phyloP scores from a whole-genome alignment of 2,888 invertebrate genomes.

The Octodonta nipae region DNA sequence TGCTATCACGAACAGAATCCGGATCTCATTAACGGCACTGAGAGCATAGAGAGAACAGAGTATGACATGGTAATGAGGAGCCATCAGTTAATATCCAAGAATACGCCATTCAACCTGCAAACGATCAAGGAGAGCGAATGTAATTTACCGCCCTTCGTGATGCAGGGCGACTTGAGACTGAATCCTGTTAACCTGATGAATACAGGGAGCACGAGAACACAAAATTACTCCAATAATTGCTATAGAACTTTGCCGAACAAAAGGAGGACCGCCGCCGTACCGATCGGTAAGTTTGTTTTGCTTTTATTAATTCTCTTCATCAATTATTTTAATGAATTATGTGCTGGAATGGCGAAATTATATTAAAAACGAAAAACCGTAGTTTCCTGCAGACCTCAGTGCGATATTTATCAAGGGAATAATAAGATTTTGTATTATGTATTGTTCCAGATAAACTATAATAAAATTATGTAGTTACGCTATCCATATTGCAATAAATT shows the following conservation, averaged over 20 bases:
- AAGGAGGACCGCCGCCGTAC: constrained; percentile 40
- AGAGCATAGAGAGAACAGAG: constrained; percentile 37
- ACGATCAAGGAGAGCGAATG: constrained; percentile 28
- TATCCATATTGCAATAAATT: too few relatives aligned
- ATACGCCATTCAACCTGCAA: constrained; percentile 10
- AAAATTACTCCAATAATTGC: constrained; percentile 35
- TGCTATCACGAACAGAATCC: constrained; percentile 58
- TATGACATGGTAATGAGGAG: constrained; percentile 11
- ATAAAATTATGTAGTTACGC: too few relatives aligned
- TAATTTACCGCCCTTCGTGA: constrained; percentile 41
- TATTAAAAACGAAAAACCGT: too few relatives aligned
- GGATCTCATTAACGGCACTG: constrained; percentile 66
- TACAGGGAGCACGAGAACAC: constrained; percentile 9
- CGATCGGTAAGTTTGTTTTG: constrained; percentile 25
- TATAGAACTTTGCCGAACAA: constrained; percentile 61
- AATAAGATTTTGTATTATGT: too few relatives aligned
- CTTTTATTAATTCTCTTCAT: too few relatives aligned
- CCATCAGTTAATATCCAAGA: constrained; percentile 10
- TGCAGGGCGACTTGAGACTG: constrained; percentile 9
- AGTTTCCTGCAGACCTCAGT: too few relatives aligned
- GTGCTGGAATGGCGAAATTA: too few relatives aligned
- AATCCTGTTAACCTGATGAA: constrained; percentile 39
- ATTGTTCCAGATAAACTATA: too few relatives aligned
- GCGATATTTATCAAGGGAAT: too few relatives aligned
- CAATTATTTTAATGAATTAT: too few relatives aligned